Conservation (phyloP, 2,113 vertebrate species). For the Poeciliopsis turrubarensis region DNA sequence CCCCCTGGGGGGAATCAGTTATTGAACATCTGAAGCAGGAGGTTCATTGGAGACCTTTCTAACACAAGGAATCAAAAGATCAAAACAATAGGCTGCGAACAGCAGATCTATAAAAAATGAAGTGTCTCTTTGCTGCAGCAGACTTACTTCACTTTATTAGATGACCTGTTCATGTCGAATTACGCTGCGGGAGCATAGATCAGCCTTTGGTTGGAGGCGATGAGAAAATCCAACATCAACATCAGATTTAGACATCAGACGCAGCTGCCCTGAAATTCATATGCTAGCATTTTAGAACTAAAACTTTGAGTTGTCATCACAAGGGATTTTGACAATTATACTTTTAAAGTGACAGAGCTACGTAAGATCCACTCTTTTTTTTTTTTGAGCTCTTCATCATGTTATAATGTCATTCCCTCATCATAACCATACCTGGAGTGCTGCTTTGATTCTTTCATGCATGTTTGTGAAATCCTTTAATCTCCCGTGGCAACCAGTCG, state of each 20-base stretch:
- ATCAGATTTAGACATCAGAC: neutral
- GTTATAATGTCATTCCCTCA: no score
- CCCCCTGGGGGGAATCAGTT: constrained; percentile 30
- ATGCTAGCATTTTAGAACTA: neutral
- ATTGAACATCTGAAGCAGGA: constrained; percentile 20
- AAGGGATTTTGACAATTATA: neutral
- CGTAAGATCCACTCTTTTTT: no score
- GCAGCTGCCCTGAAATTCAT: neutral
- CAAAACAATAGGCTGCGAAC: neutral
- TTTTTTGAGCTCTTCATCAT: no score
- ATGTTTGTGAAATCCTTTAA: no score
- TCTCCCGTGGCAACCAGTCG: no score
- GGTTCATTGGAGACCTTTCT: constrained; percentile 22
- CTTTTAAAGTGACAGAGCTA: no score
- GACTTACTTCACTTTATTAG: constrained; percentile 2
- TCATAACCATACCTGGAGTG: no score
- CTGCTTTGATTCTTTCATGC: no score
- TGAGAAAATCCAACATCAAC: constrained; percentile 8
- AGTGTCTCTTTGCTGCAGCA: neutral
- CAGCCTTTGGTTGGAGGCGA: neutral
- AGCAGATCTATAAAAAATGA: constrained; percentile 29
- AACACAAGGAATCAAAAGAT: constrained; percentile 27
- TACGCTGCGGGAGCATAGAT: neutral
- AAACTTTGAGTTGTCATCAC: neutral
- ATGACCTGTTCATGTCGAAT: neutral